These are phyloP conservation scores for Plebejus anna DNA, from an alignment of 2,888 invertebrate genomes.

Conservation along the genomic window DNA sequence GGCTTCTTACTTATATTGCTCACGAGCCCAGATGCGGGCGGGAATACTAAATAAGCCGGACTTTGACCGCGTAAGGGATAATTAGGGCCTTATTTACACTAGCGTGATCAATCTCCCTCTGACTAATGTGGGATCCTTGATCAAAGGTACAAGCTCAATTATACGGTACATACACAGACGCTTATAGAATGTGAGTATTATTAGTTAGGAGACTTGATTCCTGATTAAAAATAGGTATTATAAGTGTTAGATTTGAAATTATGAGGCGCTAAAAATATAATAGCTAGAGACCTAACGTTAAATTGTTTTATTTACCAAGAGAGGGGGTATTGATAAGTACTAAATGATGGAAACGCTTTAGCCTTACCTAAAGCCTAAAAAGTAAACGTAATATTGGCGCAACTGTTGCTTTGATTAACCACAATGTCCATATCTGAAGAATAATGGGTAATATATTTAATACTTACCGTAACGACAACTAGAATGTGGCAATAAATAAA, in stretches of 20 bases:
- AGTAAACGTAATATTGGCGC: not conserved
- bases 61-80: slow-evolving; percentile 19
- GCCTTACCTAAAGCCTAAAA: slow-evolving; percentile 22
- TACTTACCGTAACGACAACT: slow-evolving; percentile 31
- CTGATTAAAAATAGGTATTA: too few relatives aligned
- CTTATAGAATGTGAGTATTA: not conserved
- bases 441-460: slow-evolving; percentile 25
- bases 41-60: slow-evolving; percentile 22
- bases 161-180: not conserved
- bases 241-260: not conserved
- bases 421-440: not conserved
- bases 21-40: slow-evolving; percentile 11
- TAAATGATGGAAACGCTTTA: not conserved
- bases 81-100: slow-evolving; percentile 20
- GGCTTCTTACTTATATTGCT: slow-evolving; percentile 12
- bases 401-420: not conserved
- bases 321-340: not conserved
- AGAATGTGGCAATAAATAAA: slow-evolving; percentile 36
- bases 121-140: slow-evolving; percentile 7
- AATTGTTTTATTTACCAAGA: not conserved
- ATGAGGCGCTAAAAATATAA: not conserved
- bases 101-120: slow-evolving; percentile 14
- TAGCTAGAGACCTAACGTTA: too few relatives aligned
- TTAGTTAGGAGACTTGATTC: not conserved
- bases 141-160: not conserved